phyloP scores from a whole-genome alignment of 2,113 vertebrate species.

The Lichenostomus cassidix region DNA sequence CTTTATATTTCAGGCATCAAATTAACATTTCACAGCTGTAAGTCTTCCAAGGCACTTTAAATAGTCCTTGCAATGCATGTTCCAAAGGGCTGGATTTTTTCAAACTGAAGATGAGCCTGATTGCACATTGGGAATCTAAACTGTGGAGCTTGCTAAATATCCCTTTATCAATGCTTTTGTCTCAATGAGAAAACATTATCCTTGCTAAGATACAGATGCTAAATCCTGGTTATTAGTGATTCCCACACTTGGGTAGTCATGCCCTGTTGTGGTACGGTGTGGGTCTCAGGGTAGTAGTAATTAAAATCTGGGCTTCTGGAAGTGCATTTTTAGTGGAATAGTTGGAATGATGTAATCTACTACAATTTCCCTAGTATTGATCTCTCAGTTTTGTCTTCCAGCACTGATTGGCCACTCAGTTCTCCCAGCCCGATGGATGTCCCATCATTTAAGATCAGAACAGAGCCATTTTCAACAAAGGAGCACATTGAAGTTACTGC shows the following conservation, averaged over 20 bases:
- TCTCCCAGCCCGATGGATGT: conserved; percentile 88
- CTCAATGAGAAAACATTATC: neutral
- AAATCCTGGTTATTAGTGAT: neutral
- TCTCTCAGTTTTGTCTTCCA: conserved; percentile 43
- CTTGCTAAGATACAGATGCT: neutral
- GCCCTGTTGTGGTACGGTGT: neutral
- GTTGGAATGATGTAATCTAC: neutral
- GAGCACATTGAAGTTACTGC: conserved; percentile 74
- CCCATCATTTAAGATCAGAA: conserved; percentile 89
- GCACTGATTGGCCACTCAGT: conserved; percentile 92
- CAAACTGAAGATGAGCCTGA: conserved; percentile 24
- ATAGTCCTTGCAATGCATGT: neutral
- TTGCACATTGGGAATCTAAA: neutral
- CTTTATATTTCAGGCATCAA: conserved; percentile 33
- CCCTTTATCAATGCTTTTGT: neutral
- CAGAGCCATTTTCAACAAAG: conserved; percentile 75
- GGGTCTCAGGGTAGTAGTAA: neutral
- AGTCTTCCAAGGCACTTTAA: conserved; percentile 18
- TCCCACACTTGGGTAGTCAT: neutral
- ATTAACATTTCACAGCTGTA: conserved; percentile 51
- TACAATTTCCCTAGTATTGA: neutral
- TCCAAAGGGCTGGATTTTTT: neutral
- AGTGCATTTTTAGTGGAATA: neutral
- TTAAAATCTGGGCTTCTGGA: neutral
- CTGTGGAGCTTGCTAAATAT: neutral